Evolutionary conservation across 2,797 vertebrate genomes (phyloP), one percentile per base, ranked within the genome.

Genomic region (Monodelphis domestica): DNA sequence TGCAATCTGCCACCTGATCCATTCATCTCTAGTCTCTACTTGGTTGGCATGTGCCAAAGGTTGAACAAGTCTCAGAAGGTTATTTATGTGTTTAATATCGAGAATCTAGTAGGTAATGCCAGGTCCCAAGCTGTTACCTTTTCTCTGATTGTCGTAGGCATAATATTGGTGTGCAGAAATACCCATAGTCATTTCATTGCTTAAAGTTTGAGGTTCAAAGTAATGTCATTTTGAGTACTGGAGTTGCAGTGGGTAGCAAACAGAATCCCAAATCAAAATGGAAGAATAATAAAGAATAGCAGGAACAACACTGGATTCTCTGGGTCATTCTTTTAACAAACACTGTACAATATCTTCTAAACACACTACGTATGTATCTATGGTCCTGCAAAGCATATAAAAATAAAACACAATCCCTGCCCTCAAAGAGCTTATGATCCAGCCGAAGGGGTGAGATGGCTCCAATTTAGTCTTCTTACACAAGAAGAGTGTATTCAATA

Each of bases 11-110:
- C 56, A 54, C 53, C 7, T 88, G 12, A 38, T 84, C 54, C 6
- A 29, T 90, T 6, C 33, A 55, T 57, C 89, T 89, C 28, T 56
- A 70, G 26, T 89, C 91, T 91, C 90, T 12, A 45, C 53, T 88
- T 87, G 90, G 30, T 90, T 12, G 54, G 91, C 7, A 29, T 95
- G 21, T 89, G 91, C 87, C 24, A 53, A 78, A 70, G 59, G 52
- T 57, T 78, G 78, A 93, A 17, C 6, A 89, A 38, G 5, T 57
- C 33, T 45, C 28, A 90, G 14, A 54, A 93, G 3, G 15, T 28
- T 56, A 0, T 53, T 12, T 59, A 5, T 5, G 2, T 87, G 15
- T 55, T 54, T 87, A 90, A 5, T 26, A n/a, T 50, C 26, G 7
- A 63, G n/a, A 92, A 53, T 15, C 5, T 54, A 84, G 89, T 38